Conservation (phyloP, 2,113 vertebrate genomes). For the Campylorhamphus procurvoides region DNA sequence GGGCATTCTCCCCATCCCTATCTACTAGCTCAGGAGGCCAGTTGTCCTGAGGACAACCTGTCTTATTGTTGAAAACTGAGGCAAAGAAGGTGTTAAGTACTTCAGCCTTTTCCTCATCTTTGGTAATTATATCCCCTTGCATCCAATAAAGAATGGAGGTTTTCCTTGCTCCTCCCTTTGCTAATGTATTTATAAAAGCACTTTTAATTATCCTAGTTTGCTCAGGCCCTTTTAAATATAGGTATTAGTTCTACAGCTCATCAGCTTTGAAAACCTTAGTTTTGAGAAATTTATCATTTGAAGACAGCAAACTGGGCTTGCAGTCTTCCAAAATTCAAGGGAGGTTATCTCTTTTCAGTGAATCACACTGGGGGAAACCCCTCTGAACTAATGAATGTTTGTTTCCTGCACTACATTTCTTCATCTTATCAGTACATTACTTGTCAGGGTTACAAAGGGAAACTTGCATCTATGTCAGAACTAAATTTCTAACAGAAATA, state of each 20-base stretch:
- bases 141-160: too few species aligned
- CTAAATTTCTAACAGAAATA: slow-evolving; percentile 13
- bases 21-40: not conserved
- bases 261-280: not conserved
- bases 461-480: not conserved
- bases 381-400: slow-evolving; percentile 21
- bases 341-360: not conserved
- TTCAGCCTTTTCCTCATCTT: not conserved
- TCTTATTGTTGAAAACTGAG: not conserved
- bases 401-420: not conserved
- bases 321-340: not conserved
- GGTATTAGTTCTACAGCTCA: not conserved
- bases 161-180: not conserved
- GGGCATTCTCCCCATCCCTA: not conserved
- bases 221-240: not conserved
- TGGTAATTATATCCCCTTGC: not conserved
- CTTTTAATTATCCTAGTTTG: not conserved
- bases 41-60: not conserved
- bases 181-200: not conserved
- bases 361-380: not conserved
- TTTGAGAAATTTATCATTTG: not conserved
- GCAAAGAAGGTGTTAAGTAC: not conserved
- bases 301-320: not conserved
- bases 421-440: slow-evolving; percentile 2
- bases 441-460: not conserved